phyloP scores from a whole-genome alignment of 2,888 invertebrate genomes.

The Drosophila tanythrix region DNA sequence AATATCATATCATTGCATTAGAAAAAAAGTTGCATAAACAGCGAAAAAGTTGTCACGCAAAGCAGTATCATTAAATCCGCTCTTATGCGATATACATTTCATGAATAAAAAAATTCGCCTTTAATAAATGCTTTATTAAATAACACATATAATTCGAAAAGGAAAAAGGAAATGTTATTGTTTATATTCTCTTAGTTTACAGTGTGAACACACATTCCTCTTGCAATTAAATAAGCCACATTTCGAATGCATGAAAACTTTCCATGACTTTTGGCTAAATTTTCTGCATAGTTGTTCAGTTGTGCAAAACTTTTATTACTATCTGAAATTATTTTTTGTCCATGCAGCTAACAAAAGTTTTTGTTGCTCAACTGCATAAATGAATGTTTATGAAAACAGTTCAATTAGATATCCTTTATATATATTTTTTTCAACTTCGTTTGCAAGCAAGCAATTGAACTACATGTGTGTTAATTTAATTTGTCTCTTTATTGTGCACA shows the following conservation, averaged over 20 bases:
- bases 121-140: neutral
- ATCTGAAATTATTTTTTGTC: constrained; percentile 39
- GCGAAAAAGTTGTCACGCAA: neutral
- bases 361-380: constrained; percentile 27
- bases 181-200: neutral
- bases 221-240: constrained; percentile 35
- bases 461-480: constrained; percentile 11
- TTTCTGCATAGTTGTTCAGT: constrained; percentile 44
- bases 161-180: no score
- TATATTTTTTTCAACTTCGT: constrained; percentile 6
- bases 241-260: constrained; percentile 41
- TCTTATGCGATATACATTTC: neutral
- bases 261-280: constrained; percentile 53
- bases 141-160: neutral
- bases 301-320: constrained; percentile 47
- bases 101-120: neutral
- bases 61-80: no score
- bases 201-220: constrained; percentile 15
- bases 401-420: constrained; percentile 10
- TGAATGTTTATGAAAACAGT: constrained; percentile 5
- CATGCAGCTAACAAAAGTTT: constrained; percentile 30
- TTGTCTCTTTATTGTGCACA: constrained; percentile 12
- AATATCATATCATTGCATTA: constrained; percentile 23
- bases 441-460: constrained; percentile 7
- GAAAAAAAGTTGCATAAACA: neutral